Evolutionary conservation across 23 tunicate species (phyloP), one percentile per base, ranked within the genome.

Genomic region (Halocynthia aurantium): DNA sequence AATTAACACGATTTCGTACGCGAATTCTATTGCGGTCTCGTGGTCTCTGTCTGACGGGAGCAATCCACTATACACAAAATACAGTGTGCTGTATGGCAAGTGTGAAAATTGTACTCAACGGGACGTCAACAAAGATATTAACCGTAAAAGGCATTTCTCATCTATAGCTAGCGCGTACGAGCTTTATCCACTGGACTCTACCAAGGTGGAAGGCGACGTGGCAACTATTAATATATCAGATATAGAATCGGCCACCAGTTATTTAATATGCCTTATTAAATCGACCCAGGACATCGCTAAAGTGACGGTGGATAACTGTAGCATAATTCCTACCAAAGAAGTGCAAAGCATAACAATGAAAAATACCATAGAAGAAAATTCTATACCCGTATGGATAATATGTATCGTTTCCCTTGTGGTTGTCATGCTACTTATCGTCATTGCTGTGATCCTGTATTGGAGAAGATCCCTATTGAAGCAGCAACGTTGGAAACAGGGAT

Each of bases 41-140:
- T 84, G 85, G 85, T 51, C 12, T 49, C 64, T 72, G 21, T 61
- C 88, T 10, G 62, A 69, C 13, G 75, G 76, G 52, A 80, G 62
- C 21, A 77, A 80, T 50, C 88, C 87, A 7, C 80, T 75, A 6
- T 89, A 80, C 53, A 67, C 84, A 8, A 73, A 84, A 62, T 81
- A 77, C 53, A 73, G 19, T 22, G 56, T 84, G 76, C 18, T 90
- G 64, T 85, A 80, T 74, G 97, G 97, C 31, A 63, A 57, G 49
- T 90, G 97, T 58, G 56, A 55, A 21, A 84, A 90, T 71, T 90
- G 97, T 71, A 71, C 90, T 7, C 52, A 61, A 49, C 52, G 68
- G 10, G 66, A 54, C 15, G 7, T 51, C 22, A 40, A 19, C 17
- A 73, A 54, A 53, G 70, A 53, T 52, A 69, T 68, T 11, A 13